Evolutionary conservation across 2,888 invertebrate genomes (phyloP), one percentile per base, ranked within the genome.

Genomic region (Apamea epomidion): DNA sequence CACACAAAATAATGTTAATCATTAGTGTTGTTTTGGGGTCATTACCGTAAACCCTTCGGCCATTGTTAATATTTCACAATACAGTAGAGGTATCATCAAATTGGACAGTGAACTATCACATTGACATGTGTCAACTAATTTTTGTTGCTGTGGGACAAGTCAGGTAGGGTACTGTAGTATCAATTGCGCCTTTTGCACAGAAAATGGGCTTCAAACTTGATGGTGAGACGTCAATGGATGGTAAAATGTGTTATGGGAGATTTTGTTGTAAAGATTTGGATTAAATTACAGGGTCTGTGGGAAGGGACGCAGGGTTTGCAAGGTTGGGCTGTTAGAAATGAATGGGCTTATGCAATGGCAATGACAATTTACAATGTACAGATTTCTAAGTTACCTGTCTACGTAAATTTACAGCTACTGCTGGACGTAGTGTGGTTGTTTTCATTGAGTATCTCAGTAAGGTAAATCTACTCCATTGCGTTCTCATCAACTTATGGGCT

Each of bases 21-120:
- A 65, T 71, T 72, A 73, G 73, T 51, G 81, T 74, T 74, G 74
- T 86, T 87, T 74, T 75, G 65, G 81, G 86, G 87, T 89, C 89
- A 88, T 78, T 87, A 84, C 67, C 82, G 81, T 81, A 80, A 83
- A 84, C 75, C 62, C 68, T 80, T 84, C 37, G 65, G 16, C 82
- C 64, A 89, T 89, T 88, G 87, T 87, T 86, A 76, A 76, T 51
- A 77, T 85, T 85, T 74, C 83, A 80, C 81, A 86, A 86, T 71
- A 70, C 69, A 14, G 25, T 51, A 60, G 18, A 70, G 79, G 73
- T 83, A 78, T 76, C 74, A 83, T 85, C 80, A 78, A 48, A 74
- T 14, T 76, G 32, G 78, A 78, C 78, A 79, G 68, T 82, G 79
- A 84, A 80, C 80, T 65, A 45, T 75, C 62, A 54, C 88, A 86